Evolutionary conservation across 2,113 vertebrate species (phyloP).

Genomic region (Semicossyphus pulcher): DNA sequence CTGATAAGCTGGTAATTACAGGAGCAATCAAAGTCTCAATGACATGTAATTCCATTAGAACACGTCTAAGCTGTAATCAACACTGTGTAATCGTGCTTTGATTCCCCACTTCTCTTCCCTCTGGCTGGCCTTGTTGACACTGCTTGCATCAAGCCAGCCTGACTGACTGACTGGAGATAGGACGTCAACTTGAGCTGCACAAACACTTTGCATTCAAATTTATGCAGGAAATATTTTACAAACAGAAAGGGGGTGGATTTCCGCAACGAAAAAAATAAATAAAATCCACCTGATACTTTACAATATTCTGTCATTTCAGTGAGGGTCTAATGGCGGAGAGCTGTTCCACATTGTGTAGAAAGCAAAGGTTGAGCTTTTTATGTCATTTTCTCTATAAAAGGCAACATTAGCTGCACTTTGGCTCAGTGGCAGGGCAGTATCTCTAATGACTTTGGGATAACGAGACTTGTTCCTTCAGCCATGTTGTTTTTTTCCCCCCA

Average conservation of each 20-base stretch:
- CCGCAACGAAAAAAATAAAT: not conserved
- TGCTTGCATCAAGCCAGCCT: slow-evolving; percentile 20
- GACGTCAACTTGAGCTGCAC: slow-evolving; percentile 8
- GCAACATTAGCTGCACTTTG: slow-evolving; percentile 37
- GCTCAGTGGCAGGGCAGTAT: slow-evolving; percentile 12
- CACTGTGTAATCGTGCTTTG: slow-evolving; percentile 53
- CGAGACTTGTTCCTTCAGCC: slow-evolving; percentile 49
- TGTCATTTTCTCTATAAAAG: slow-evolving; percentile 15
- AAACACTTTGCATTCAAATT: slow-evolving; percentile 3
- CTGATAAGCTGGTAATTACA: slow-evolving; percentile 73
- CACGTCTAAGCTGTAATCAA: slow-evolving; percentile 62
- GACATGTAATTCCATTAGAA: slow-evolving; percentile 78
- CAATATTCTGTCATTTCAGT: not conserved
- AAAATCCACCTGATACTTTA: not conserved
- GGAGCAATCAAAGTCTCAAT: slow-evolving; percentile 71
- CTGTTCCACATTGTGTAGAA: not conserved
- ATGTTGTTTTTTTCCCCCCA: slow-evolving; percentile 21
- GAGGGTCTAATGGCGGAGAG: not conserved
- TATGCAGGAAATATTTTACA: slow-evolving; percentile 3
- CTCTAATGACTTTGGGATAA: slow-evolving; percentile 60
- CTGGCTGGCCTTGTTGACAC: slow-evolving; percentile 36
- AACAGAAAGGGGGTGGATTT: not conserved
- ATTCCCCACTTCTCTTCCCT: slow-evolving; percentile 39
- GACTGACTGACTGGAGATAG: slow-evolving; percentile 22
- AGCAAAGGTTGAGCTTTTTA: slow-evolving; percentile 24